phyloP scores from a whole-genome alignment of 2,113 vertebrate species.

The Elachura formosa region DNA sequence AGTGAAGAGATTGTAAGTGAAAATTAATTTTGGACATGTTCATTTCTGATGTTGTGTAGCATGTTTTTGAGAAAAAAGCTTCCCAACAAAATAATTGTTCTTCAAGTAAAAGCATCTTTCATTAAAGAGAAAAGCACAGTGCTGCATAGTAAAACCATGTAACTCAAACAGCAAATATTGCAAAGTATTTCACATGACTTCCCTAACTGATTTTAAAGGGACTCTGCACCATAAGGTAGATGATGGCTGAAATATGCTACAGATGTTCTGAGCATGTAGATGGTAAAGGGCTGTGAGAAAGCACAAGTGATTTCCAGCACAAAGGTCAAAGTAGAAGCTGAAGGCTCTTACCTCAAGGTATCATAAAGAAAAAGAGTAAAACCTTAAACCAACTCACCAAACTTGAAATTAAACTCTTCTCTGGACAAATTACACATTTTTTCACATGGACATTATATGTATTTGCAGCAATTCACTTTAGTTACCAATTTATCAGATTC shows the following conservation, averaged over 20 bases:
- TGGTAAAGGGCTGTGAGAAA: not conserved
- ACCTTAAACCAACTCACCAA: not conserved
- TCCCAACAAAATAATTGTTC: not conserved
- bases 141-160: not conserved
- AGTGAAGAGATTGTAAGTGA: conserved; percentile 67
- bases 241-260: not conserved
- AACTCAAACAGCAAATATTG: not conserved
- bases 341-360: not conserved
- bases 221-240: not conserved
- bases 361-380: not conserved
- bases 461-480: not conserved
- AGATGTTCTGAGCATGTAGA: not conserved
- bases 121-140: not conserved
- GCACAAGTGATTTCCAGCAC: not conserved
- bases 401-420: not conserved
- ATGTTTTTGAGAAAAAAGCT: not conserved
- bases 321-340: not conserved
- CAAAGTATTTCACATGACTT: not conserved
- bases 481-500: not conserved
- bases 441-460: not conserved
- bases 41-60: conserved; percentile 18
- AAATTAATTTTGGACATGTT: conserved; percentile 58
- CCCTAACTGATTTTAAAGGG: not conserved
- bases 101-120: not conserved
- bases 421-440: not conserved